Conservation (phyloP, 2,797 vertebrate species). For the Vultur gryphus region DNA sequence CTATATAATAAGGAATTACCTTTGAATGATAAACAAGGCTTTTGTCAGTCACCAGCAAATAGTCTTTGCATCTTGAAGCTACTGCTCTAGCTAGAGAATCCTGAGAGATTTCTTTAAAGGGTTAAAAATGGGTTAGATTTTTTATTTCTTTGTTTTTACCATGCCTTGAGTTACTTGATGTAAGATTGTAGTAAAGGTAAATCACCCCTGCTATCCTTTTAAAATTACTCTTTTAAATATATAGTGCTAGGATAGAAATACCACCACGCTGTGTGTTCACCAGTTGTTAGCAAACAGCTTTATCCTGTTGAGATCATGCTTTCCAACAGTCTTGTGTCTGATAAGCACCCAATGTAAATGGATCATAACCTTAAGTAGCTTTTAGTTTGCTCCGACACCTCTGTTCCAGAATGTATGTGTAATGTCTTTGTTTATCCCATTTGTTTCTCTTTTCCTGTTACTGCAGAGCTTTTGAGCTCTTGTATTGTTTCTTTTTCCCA, state of each 20-base stretch:
- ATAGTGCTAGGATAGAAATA: not conserved
- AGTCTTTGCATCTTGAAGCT: not conserved
- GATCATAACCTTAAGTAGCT: not conserved
- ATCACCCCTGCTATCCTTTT: not conserved
- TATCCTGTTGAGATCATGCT: not conserved
- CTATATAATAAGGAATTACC: not conserved
- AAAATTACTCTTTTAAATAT: not conserved
- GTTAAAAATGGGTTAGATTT: not conserved
- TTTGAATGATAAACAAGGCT: not conserved
- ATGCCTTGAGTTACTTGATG: not conserved
- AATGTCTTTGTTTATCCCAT: not conserved
- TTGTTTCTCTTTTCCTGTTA: not conserved
- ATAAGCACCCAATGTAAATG: not conserved
- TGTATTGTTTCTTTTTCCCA: not conserved
- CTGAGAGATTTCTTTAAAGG: not conserved
- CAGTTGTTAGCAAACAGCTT: not conserved
- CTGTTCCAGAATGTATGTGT: not conserved
- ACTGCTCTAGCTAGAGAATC: not conserved
- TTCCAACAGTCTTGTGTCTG: not conserved
- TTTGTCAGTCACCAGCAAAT: not conserved
- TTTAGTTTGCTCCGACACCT: not conserved
- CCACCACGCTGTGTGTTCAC: not conserved
- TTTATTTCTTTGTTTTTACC: not conserved
- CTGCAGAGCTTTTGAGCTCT: not conserved
- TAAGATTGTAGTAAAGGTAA: not conserved